A percentile compares a stretch with the other conserved stretches of the same genome.
phyloP scores from a whole-genome alignment of 2,113 vertebrate species.

The Lampris incognitus region DNA sequence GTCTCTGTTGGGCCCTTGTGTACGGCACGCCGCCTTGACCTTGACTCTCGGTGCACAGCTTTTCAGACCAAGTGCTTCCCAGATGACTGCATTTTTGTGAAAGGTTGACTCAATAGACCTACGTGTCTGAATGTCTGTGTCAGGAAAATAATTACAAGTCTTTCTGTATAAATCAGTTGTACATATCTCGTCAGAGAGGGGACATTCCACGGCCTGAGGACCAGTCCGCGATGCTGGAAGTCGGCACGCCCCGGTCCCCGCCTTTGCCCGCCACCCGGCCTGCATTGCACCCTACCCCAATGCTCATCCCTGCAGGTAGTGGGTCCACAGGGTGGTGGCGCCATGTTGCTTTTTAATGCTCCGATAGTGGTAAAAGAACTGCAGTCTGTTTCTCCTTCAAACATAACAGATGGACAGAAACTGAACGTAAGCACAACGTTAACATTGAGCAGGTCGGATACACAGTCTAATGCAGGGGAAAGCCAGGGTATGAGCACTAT shows the following conservation, averaged over 20 bases:
- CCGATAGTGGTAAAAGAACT: constrained; percentile 16
- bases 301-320: too few species aligned
- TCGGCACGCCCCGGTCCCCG: too few species aligned
- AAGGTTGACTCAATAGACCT: constrained; percentile 35
- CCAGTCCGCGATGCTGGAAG: too few species aligned
- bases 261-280: too few species aligned
- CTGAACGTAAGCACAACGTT: too few species aligned
- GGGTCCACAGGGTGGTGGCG: too few species aligned
- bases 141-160: constrained; percentile 51
- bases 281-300: too few species aligned
- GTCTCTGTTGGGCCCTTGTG: constrained; percentile 44
- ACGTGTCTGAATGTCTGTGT: constrained; percentile 26
- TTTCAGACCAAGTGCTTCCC: constrained; percentile 38
- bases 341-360: neutral
- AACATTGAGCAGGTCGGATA: too few species aligned
- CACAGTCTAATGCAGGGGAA: too few species aligned
- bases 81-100: constrained; percentile 59
- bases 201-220: too few species aligned
- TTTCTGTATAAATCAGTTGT: constrained; percentile 47
- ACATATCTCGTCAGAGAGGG: too few species aligned
- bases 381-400: neutral
- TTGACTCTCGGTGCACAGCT: constrained; percentile 33
- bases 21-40: constrained; percentile 44
- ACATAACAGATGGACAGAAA: neutral
- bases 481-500: neutral